Base-by-base conservation (phyloP, 2,113 vertebrate species). In the Bostrychus sinensis region DNA sequence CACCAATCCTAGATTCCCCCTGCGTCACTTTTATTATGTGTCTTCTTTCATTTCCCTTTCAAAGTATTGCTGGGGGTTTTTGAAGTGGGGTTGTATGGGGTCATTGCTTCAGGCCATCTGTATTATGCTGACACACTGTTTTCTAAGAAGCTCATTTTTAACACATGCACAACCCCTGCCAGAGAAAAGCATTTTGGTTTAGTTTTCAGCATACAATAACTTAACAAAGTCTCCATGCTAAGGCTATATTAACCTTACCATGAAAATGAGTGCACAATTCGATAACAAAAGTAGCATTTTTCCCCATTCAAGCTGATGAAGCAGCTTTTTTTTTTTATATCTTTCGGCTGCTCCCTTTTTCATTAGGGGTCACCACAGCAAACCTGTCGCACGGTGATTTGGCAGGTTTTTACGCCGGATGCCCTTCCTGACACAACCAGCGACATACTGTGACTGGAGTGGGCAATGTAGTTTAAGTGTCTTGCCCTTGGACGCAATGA, bases 21-120 rank as follows among this genome's bases (percentile, higher is more conserved):
- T 41, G 55, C 8, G 58, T 62, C 56, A 50, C 60, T 65, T 67
- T 66, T 45, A 66, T 58, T 62, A 43, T 17, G 56, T 38, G 23
- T 57, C 72, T 59, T 71, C 17, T 55, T 67, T 57, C 25, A 17
- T 57, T 58, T 62, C 34, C 72, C 43, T 26, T 28, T 28, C 25
- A 28, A 51, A 51, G 48, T 28, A 5, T 14, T 14, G 1, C 14
- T n/a, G 23, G 48, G 25, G 48, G 26, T 51, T 51, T 51, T 51
- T 51, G 13, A 51, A 51, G 48, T 28, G 14, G 25, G 48, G 48
- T 51, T 16, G 25, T 14, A 26, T 28, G 46, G 25, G 46, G 23
- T 50, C 46, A 50, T 8, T 51, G 48, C 48, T 7, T 26, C n/a
- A 16, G 16, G 48, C 23, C 2, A 3, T 7, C 30, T 32, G 8